Conservation (phyloP, 2,888 invertebrate genomes). For the Eugnorisma glareosa region DNA sequence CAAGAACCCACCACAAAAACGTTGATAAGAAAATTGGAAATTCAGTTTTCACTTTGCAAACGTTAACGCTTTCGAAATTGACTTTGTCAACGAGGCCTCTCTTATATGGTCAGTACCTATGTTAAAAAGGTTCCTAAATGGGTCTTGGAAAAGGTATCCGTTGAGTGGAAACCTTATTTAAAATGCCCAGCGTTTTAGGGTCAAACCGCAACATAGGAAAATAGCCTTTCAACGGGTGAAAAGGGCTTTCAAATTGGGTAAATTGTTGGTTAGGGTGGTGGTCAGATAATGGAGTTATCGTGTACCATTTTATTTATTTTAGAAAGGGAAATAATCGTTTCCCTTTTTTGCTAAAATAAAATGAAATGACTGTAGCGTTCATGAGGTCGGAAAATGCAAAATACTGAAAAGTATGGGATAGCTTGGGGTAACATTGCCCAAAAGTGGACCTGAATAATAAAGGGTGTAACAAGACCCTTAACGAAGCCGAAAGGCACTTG, state of each 20-base stretch:
- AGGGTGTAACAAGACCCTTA: no score
- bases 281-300: slow-evolving; percentile 53
- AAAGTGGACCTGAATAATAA: background rate
- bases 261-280: slow-evolving; percentile 31
- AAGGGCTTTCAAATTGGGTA: slow-evolving; percentile 43
- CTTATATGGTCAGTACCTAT: slow-evolving; percentile 1
- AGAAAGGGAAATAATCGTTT: background rate
- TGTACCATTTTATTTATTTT: slow-evolving; percentile 50
- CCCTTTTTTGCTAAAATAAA: slow-evolving; percentile 1
- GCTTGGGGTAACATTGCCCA: background rate
- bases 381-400: background rate
- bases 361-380: background rate
- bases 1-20: slow-evolving; percentile 9
- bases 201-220: slow-evolving; percentile 41
- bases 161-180: slow-evolving; percentile 38
- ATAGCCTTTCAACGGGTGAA: slow-evolving; percentile 44
- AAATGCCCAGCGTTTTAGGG: slow-evolving; percentile 52
- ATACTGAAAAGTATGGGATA: background rate
- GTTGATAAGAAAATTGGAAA: slow-evolving; percentile 41
- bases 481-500: no score
- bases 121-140: slow-evolving; percentile 26
- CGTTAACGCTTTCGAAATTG: slow-evolving; percentile 34
- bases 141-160: slow-evolving; percentile 32
- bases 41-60: slow-evolving; percentile 46
- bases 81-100: slow-evolving; percentile 22